Evolutionary conservation across 1,140 invertebrate species (phyloP), one percentile per base, ranked within the genome.

Genomic region (Lanistes nyassanus): DNA sequence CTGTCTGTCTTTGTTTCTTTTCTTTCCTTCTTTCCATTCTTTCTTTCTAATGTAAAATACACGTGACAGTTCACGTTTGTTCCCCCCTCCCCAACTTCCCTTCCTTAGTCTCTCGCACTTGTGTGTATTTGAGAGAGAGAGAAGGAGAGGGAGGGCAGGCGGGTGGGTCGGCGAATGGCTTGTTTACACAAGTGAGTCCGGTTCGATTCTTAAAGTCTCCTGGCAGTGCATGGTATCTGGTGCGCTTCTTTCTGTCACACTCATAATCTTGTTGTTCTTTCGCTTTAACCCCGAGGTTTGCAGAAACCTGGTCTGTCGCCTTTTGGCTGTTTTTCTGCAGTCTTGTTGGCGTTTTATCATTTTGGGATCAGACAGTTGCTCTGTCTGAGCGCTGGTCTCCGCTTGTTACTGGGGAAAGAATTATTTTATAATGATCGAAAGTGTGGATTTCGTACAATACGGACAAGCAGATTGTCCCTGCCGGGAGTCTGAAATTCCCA

Each of bases 11-110:
- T 13, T 47, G 9, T 47, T 39, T 53, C n/a, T 16, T 42, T 51
- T 39, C 37, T 39, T 69, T 42, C 51, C 67, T 69, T 4, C 58
- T 53, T 72, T 6, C 53, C 47, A 56, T 53, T 72, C 7, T 53
- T 53, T 72, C 70, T 72, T 53, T 53, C 47, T 72, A 6, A 7
- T 47, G 42, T 72, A 55, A 37, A 42, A 16, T 9, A 13, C 29
- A 36, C 29, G 29, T n/a, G 21, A n/a, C 36, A n/a, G 31, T 34
- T 55, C 31, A 31, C 3, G 16, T 29, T 21, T 68, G 19, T 29
- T 42, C 66, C 37, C n/a, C 66, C 42, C 23, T 5, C n/a, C 13
- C 34, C 37, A 6, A 3, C 42, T 31, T 53, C 26, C 51, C 67
- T 69, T 39, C 42, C 47, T 69, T 42, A 42, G 6, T 42, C 47